A percentile compares a stretch with the other conserved stretches of the same genome.
phyloP scores from a whole-genome alignment of 1,140 invertebrate species.

The Monochamus saltuarius region DNA sequence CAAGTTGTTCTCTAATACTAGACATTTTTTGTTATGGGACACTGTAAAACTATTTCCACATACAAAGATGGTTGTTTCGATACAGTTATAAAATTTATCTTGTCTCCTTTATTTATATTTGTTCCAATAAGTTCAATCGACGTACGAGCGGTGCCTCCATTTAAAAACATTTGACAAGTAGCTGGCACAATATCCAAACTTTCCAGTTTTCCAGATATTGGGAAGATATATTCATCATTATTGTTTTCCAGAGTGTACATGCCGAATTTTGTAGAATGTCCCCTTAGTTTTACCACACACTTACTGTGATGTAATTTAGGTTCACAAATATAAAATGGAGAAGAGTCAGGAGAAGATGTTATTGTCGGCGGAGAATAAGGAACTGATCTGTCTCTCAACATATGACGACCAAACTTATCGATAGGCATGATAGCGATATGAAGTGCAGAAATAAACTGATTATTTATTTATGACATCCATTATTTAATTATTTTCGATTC shows the following conservation, averaged over 20 bases:
- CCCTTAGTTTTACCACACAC: too few relatives aligned
- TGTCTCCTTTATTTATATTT: constrained; percentile 5
- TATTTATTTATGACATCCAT: background rate
- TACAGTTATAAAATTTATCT: constrained; percentile 2
- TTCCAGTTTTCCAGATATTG: too few relatives aligned
- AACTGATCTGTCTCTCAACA: background rate
- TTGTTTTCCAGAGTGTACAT: background rate
- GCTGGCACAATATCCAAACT: background rate
- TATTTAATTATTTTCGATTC: constrained; percentile 25
- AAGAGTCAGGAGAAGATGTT: too few relatives aligned
- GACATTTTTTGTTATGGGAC: constrained; percentile 16
- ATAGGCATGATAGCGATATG: constrained; percentile 30
- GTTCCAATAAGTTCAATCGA: background rate
- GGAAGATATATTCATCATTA: background rate
- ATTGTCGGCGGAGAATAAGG: background rate
- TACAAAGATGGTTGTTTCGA: background rate
- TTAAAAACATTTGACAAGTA: constrained; percentile 2
- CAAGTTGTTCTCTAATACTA: constrained; percentile 3
- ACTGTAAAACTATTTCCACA: constrained; percentile 3
- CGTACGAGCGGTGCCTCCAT: background rate
- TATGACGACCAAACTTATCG: constrained; percentile 32
- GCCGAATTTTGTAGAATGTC: too few relatives aligned
- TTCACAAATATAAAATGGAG: too few relatives aligned
- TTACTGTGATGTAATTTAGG: too few relatives aligned
- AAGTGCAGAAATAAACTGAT: background rate